Evolutionary conservation across 2,113 vertebrate genomes (phyloP).

Genomic region (Ctenodactylus gundi): DNA sequence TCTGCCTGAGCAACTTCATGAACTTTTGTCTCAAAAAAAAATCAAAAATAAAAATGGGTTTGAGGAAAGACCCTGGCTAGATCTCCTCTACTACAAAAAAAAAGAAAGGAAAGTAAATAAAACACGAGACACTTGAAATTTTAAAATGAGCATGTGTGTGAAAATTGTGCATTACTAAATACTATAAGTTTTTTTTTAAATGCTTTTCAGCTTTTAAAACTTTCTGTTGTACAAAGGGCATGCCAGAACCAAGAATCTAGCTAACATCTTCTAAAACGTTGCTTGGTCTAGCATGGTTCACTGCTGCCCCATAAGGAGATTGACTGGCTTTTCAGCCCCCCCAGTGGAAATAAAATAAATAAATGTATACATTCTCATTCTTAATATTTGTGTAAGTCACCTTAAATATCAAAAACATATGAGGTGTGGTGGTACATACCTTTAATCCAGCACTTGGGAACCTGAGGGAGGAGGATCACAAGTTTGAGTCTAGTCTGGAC

Average conservation of each 20-base stretch:
- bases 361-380: not conserved
- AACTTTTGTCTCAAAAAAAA: too few species aligned
- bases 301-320: not conserved
- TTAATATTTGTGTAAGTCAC: not conserved
- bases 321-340: not conserved
- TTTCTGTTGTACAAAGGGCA: not conserved
- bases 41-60: too few species aligned
- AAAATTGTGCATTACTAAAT: constrained; percentile 30
- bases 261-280: not conserved
- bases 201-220: constrained; percentile 29
- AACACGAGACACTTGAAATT: too few species aligned
- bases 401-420: not conserved
- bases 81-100: too few species aligned
- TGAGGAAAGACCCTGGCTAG: too few species aligned
- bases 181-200: not conserved
- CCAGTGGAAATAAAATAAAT: not conserved
- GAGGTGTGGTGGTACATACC: not conserved
- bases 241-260: not conserved
- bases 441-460: not conserved
- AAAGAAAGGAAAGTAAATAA: too few species aligned
- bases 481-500: not conserved
- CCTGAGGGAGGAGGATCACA: not conserved
- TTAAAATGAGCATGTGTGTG: constrained; percentile 36
- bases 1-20: too few species aligned
- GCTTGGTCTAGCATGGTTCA: not conserved